Conservation (phyloP, 2,113 vertebrate species). For the Microcebus lehilahytsara region DNA sequence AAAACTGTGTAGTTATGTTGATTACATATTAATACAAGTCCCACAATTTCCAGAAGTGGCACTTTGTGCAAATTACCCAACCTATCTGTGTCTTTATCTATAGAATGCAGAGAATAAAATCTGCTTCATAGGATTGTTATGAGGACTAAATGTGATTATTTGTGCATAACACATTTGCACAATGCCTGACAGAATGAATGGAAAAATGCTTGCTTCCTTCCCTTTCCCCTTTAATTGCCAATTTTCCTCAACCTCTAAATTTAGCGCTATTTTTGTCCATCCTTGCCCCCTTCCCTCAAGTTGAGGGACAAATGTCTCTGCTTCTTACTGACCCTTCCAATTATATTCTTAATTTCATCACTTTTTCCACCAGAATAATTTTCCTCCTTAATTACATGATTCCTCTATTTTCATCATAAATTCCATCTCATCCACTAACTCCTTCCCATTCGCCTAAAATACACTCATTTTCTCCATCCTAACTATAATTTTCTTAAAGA, state of each 20-base stretch:
- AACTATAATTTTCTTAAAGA: not conserved
- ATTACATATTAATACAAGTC: not conserved
- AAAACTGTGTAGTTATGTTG: not conserved
- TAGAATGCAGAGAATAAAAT: not conserved
- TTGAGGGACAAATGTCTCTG: not conserved
- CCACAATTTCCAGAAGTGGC: not conserved
- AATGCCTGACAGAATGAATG: not conserved
- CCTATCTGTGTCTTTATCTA: not conserved
- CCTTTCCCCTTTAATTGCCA: not conserved
- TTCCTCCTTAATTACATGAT: constrained; percentile 1
- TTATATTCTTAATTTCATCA: not conserved
- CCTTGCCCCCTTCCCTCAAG: not conserved
- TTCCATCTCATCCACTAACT: not conserved
- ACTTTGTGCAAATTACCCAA: not conserved
- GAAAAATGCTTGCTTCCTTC: not conserved
- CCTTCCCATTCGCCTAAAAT: not conserved
- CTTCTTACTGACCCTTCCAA: not conserved
- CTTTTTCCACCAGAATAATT: not conserved
- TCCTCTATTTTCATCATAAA: not conserved
- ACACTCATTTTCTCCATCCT: not conserved
- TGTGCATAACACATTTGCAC: not conserved
- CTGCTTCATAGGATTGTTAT: not conserved
- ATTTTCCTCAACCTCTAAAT: not conserved
- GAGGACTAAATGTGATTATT: not conserved
- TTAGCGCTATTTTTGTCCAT: not conserved